phyloP scores from a whole-genome alignment of 92 coral and sea anemone species.

The Bergia puertoricense region DNA sequence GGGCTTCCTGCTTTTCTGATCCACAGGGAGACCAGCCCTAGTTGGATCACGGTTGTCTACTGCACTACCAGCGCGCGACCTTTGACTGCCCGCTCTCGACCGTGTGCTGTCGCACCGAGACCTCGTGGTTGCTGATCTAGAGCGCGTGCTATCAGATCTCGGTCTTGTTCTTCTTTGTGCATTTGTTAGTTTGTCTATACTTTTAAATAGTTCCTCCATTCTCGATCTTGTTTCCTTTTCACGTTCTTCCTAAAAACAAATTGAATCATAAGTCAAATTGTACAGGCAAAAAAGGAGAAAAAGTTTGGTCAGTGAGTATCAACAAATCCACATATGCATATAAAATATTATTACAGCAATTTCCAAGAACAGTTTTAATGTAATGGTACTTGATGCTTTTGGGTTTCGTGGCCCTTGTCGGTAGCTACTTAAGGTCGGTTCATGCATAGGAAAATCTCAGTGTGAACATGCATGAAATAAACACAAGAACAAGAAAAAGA shows the following conservation, averaged over 20 bases:
- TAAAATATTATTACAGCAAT: too few species aligned
- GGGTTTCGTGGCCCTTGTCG: too few species aligned
- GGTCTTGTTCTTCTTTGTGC: conserved; percentile 5
- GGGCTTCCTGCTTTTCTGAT: conserved; percentile 1
- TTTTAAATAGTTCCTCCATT: conserved; percentile 79
- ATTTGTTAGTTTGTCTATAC: conserved; percentile 47
- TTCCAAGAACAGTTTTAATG: too few species aligned
- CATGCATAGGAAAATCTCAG: too few species aligned
- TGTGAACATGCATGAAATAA: too few species aligned
- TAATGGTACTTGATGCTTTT: too few species aligned
- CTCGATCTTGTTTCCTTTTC: conserved; percentile 70
- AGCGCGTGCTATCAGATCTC: conserved; percentile 11
- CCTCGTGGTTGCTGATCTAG: conserved; percentile 28
- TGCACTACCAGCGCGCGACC: conserved; percentile 11
- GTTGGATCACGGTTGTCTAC: background rate
- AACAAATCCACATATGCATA: too few species aligned
- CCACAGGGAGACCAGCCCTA: conserved; percentile 25
- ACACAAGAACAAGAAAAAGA: too few species aligned
- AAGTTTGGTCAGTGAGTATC: background rate
- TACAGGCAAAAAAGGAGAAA: background rate
- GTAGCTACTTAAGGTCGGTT: too few species aligned
- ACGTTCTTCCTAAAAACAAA: conserved; percentile 50
- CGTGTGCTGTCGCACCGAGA: conserved; percentile 13
- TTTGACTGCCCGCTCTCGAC: conserved; percentile 5
- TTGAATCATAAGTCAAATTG: background rate